Conservation (phyloP, 2,888 invertebrate species). For the Erebia ligea region DNA sequence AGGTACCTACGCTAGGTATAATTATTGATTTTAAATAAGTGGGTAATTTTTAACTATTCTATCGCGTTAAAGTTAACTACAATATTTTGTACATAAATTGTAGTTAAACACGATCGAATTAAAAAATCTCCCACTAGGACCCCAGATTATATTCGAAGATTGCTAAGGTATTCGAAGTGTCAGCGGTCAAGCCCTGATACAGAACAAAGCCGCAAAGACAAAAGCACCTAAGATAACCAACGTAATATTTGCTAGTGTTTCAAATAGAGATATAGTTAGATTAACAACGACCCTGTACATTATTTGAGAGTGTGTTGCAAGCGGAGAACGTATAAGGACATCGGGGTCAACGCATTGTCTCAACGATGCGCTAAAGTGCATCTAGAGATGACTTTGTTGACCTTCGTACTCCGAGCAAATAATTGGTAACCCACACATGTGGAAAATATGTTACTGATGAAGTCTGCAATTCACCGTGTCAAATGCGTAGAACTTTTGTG, state of each 20-base stretch:
- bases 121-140: too few relatives aligned
- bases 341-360: slow-evolving; percentile 54
- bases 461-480: too few relatives aligned
- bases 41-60: too few relatives aligned
- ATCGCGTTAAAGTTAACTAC: too few relatives aligned
- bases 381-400: slow-evolving; percentile 53
- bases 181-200: neutral
- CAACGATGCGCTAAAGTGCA: slow-evolving; percentile 51
- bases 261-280: slow-evolving; percentile 23
- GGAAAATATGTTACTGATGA: neutral
- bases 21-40: too few relatives aligned
- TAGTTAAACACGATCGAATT: too few relatives aligned
- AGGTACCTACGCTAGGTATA: too few relatives aligned
- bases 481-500: too few relatives aligned
- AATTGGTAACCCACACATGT: slow-evolving; percentile 29
- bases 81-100: too few relatives aligned
- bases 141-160: neutral
- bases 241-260: slow-evolving; percentile 5
- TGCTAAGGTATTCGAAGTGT: neutral
- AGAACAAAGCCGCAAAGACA: slow-evolving; percentile 10
- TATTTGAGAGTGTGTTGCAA: slow-evolving; percentile 43
- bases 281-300: slow-evolving; percentile 33
- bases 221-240: neutral
- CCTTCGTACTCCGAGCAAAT: slow-evolving; percentile 46
- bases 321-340: slow-evolving; percentile 46